Conservation (phyloP, 2,888 invertebrate genomes). For the Chrysolina oricalcia region DNA sequence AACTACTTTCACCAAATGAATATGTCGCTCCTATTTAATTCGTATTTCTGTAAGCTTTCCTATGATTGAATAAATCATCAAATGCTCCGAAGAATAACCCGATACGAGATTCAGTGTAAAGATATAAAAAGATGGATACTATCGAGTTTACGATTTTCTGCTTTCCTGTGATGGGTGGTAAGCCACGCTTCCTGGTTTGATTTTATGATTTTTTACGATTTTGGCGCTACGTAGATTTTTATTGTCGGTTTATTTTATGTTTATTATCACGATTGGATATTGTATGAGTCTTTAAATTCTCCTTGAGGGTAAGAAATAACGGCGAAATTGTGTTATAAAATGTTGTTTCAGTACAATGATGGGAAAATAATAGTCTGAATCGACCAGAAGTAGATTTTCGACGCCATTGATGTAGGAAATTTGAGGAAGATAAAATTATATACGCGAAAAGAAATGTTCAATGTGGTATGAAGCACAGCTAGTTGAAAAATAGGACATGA, state of each 20-base stretch:
- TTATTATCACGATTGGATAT: slow-evolving; percentile 50
- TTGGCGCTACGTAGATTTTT: slow-evolving; percentile 51
- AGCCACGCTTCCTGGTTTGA: slow-evolving; percentile 21
- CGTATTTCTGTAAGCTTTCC: no score
- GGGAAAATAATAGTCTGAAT: slow-evolving; percentile 42
- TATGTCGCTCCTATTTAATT: no score
- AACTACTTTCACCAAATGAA: no score
- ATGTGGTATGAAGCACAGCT: no score
- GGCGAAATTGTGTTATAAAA: slow-evolving; percentile 40
- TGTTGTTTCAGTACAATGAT: slow-evolving; percentile 45
- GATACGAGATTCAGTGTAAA: no score
- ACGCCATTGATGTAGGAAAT: slow-evolving; percentile 35
- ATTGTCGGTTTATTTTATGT: slow-evolving; percentile 53
- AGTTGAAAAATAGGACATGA: background rate
- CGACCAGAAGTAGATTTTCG: slow-evolving; percentile 39
- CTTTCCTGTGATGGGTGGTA: slow-evolving; percentile 7
- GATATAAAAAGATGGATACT: background rate
- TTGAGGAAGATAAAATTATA: slow-evolving; percentile 44
- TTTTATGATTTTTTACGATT: slow-evolving; percentile 48
- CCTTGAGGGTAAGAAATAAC: slow-evolving; percentile 45
- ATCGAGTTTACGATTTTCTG: slow-evolving; percentile 30
- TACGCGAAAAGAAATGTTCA: background rate
- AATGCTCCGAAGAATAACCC: no score
- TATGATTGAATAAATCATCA: no score
- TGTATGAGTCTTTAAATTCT: slow-evolving; percentile 43